phyloP scores from a whole-genome alignment of 2,888 invertebrate genomes.

The Pimpla rufipes region DNA sequence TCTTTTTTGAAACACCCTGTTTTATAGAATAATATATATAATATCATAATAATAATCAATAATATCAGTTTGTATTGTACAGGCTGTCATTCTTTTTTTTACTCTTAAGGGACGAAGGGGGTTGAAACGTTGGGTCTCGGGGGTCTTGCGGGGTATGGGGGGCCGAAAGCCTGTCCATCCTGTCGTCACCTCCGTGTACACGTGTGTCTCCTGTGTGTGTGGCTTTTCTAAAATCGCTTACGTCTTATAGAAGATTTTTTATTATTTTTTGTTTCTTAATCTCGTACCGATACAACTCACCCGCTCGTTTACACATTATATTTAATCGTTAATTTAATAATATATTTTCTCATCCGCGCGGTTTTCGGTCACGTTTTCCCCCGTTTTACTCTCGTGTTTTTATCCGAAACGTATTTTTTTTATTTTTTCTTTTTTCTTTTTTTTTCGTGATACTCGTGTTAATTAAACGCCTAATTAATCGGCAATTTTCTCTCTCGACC shows the following conservation, averaged over 20 bases:
- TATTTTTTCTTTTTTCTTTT: constrained; percentile 1
- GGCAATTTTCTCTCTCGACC: constrained; percentile 45
- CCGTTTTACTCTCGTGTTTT: constrained; percentile 21
- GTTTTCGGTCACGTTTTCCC: constrained; percentile 31
- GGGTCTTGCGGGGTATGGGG: constrained; percentile 50
- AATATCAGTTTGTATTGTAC: constrained; percentile 85
- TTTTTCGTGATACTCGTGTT: constrained; percentile 33
- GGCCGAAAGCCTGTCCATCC: constrained; percentile 71
- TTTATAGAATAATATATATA: constrained; percentile 72
- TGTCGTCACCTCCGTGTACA: constrained; percentile 49
- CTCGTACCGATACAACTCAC: constrained; percentile 63
- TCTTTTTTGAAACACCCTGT: constrained; percentile 83
- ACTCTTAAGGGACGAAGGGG: constrained; percentile 65
- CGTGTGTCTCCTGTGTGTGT: constrained; percentile 52
- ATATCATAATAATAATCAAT: constrained; percentile 83
- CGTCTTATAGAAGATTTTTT: constrained; percentile 59
- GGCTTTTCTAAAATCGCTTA: constrained; percentile 69
- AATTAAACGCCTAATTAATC: constrained; percentile 35
- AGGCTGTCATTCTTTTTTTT: constrained; percentile 75
- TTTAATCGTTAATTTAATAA: constrained; percentile 71
- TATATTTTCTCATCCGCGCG: constrained; percentile 67
- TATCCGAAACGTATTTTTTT: constrained; percentile 15
- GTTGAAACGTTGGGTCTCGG: constrained; percentile 55
- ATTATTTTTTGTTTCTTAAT: constrained; percentile 44
- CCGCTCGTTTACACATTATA: constrained; percentile 70